Conservation (phyloP, 1,140 invertebrate genomes). For the Calephelis virginiensis region DNA sequence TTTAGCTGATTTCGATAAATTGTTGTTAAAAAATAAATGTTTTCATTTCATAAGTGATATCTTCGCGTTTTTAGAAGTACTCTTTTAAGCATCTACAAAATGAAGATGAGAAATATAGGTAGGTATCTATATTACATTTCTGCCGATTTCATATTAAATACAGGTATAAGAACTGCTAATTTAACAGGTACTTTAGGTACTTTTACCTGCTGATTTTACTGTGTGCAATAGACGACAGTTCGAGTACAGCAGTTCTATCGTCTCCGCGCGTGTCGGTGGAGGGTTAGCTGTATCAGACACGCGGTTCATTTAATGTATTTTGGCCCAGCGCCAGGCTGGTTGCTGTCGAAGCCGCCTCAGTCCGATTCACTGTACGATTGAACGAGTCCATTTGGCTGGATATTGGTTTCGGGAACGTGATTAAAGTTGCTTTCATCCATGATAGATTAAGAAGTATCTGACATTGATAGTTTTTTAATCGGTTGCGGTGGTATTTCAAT, state of each 20-base stretch:
- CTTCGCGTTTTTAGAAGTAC: too few relatives aligned
- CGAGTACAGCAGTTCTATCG: slow-evolving; percentile 25
- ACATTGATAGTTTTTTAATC: slow-evolving; percentile 8
- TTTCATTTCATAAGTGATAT: too few relatives aligned
- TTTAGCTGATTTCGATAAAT: too few relatives aligned
- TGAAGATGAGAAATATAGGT: too few relatives aligned
- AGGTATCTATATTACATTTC: too few relatives aligned
- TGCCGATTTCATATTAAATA: too few relatives aligned
- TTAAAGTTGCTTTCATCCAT: slow-evolving; percentile 34
- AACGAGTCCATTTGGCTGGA: slow-evolving; percentile 35
- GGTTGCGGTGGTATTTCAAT: slow-evolving; percentile 1
- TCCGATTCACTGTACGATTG: slow-evolving; percentile 36
- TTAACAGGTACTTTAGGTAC: too few relatives aligned
- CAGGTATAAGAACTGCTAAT: too few relatives aligned
- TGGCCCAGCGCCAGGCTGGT: slow-evolving; percentile 32
- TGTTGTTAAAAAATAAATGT: too few relatives aligned
- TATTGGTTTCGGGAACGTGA: slow-evolving; percentile 41
- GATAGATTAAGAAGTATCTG: slow-evolving; percentile 27
- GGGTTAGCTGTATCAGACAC: slow-evolving; percentile 34
- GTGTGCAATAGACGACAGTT: not conserved
- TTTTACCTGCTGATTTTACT: not conserved
- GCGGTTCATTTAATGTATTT: slow-evolving; percentile 35
- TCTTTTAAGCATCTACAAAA: too few relatives aligned
- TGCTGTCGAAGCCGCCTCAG: slow-evolving; percentile 29
- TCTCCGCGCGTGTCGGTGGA: slow-evolving; percentile 32